A percentile compares a stretch with the other conserved stretches of the same genome.
phyloP scores from a whole-genome alignment of 2,797 vertebrate genomes.

The Cirrhinus molitorella region DNA sequence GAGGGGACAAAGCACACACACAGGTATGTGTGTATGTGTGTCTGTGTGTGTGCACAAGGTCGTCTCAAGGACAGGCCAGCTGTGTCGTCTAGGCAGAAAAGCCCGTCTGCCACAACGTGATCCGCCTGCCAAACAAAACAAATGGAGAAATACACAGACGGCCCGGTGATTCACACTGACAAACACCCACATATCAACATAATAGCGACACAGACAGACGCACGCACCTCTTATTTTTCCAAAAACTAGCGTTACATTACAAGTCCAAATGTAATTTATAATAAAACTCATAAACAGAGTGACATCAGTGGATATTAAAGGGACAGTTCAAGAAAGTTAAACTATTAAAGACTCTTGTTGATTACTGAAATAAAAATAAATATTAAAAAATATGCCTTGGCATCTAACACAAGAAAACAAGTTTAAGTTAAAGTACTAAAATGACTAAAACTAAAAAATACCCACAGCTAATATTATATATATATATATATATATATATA shows the following conservation, averaged over 20 bases:
- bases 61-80: conserved; percentile 48
- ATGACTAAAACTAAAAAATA: too few species aligned
- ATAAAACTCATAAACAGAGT: background rate
- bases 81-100: conserved; percentile 59
- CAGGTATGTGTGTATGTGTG: conserved; percentile 58
- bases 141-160: conserved; percentile 38
- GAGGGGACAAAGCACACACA: conserved; percentile 49
- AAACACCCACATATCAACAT: conserved; percentile 19
- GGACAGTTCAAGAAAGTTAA: too few species aligned
- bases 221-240: background rate
- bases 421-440: too few species aligned
- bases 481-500: too few species aligned
- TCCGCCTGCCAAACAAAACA: conserved; percentile 43
- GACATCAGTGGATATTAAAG: background rate
- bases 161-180: conserved; percentile 26
- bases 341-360: too few species aligned
- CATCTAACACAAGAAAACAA: too few species aligned
- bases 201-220: background rate
- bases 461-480: too few species aligned
- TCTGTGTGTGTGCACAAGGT: conserved; percentile 54
- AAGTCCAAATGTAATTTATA: background rate
- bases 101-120: conserved; percentile 47
- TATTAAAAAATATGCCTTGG: too few species aligned
- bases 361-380: too few species aligned
- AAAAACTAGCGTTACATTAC: background rate